phyloP scores from a whole-genome alignment of 2,888 invertebrate species.

The Agrotis ipsilon region DNA sequence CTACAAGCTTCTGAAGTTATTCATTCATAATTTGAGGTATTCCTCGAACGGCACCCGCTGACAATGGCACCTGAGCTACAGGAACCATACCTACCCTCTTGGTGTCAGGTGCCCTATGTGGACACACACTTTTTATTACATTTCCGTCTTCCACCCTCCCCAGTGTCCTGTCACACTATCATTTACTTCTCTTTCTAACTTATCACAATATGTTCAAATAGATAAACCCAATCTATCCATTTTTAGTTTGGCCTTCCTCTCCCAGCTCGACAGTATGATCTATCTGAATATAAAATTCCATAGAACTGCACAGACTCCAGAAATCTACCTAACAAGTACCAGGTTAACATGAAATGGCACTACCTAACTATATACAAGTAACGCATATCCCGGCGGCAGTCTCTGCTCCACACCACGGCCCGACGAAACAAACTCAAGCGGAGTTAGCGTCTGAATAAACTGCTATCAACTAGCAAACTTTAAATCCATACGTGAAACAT shows the following conservation, averaged over 20 bases:
- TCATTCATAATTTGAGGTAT: too few species aligned
- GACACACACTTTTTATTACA: too few species aligned
- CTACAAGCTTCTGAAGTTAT: too few species aligned
- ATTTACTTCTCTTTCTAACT: background rate
- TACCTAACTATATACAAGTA: background rate
- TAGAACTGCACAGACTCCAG: background rate
- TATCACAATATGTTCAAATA: too few species aligned
- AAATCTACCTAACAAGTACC: background rate
- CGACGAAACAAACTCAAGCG: constrained; percentile 29
- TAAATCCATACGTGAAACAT: constrained; percentile 71
- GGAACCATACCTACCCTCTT: too few species aligned
- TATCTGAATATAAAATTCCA: background rate
- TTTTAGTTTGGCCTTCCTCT: background rate
- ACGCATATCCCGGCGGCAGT: background rate
- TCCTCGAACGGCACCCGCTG: too few species aligned
- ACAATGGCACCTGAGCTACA: too few species aligned
- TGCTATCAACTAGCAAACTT: constrained; percentile 64
- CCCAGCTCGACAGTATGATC: background rate
- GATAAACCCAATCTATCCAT: background rate
- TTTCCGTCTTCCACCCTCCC: background rate
- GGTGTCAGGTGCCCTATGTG: too few species aligned
- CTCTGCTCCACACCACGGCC: constrained; percentile 5
- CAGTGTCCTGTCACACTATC: background rate
- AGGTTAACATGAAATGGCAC: background rate
- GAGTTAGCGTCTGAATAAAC: constrained; percentile 62